These are phyloP conservation scores for Yponomeuta evonymella DNA, from an alignment of 2,888 invertebrate species.

Conservation along the genomic window DNA sequence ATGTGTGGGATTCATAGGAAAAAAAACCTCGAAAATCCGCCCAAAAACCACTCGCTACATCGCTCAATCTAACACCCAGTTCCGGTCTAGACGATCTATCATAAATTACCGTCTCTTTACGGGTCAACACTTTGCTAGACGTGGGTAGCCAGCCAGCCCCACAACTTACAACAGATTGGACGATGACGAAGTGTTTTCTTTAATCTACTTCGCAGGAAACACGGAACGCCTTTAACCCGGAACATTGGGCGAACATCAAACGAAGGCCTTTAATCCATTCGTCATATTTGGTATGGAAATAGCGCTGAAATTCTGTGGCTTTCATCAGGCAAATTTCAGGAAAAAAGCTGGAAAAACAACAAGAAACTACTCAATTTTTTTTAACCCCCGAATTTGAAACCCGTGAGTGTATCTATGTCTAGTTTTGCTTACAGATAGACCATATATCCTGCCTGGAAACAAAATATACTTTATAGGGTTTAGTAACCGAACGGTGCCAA, in stretches of 20 bases:
- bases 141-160: background rate
- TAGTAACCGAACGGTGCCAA: too few relatives aligned
- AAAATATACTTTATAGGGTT: too few relatives aligned
- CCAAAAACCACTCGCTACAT: too few relatives aligned
- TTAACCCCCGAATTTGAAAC: too few relatives aligned
- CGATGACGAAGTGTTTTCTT: background rate
- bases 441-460: too few relatives aligned
- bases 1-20: too few relatives aligned
- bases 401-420: too few relatives aligned
- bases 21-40: too few relatives aligned
- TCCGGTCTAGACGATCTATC: background rate
- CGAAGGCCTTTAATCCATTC: background rate
- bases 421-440: too few relatives aligned
- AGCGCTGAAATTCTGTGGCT: background rate
- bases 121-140: background rate
- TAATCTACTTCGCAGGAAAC: background rate
- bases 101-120: constrained; percentile 8
- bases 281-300: background rate
- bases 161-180: background rate
- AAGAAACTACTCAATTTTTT: too few relatives aligned
- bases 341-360: too few relatives aligned
- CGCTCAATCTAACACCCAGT: background rate
- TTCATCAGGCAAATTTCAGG: too few relatives aligned
- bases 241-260: background rate
- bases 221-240: background rate